Base-by-base conservation (phyloP, 2,797 vertebrate genomes). In the Crocidura indochinensis region DNA sequence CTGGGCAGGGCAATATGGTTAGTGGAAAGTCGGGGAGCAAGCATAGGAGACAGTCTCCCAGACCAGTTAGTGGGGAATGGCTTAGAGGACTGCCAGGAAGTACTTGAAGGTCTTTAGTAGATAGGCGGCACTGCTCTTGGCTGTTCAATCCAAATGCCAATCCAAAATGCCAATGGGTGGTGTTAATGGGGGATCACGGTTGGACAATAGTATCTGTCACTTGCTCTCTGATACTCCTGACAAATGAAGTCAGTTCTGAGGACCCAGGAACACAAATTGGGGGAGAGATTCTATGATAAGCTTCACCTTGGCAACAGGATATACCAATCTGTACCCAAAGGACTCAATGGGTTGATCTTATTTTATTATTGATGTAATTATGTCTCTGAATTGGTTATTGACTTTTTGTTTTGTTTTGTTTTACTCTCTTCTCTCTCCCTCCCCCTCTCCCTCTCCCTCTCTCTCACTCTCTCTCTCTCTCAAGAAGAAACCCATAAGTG, bases 131-230 rank as follows among this genome's bases (percentile, higher is more conserved):
- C 38, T 38, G 38, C 38, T 97, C 98, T 98, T 98, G 98, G 97
- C 97, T 98, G 97, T 95, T 97, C 98, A 98, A 98, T 97, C 97
- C 97, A 97, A 97, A 97, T 98, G 98, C 98, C 98, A 98, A 98
- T 97, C 98, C 98, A 98, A 99, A 98, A 99, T 99, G 98, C 98
- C 98, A 98, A 98, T 98, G 98, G 98, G 98, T 98, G 97, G 98
- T 99, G 98, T 98, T 99, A 99, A 99, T 99, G 98, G 98, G 98
- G 98, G 99, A 98, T 99, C 99, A 99, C 92, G 87, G 98, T 97
- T 97, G 98, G 98, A 99, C 99, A 99, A 99, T 99, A 98, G 98
- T 98, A 98, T 98, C 98, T 98, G 98, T 99, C 98, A 98, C 98
- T 98, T 97, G 98, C 98, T 98, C 99, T 98, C 98, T 98, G 98